Percentiles rank a stretch among this genome's conserved stretches.
Evolutionary conservation across 2,113 vertebrate species (phyloP).

Genomic region (Rhinolophus ferrumequinum): DNA sequence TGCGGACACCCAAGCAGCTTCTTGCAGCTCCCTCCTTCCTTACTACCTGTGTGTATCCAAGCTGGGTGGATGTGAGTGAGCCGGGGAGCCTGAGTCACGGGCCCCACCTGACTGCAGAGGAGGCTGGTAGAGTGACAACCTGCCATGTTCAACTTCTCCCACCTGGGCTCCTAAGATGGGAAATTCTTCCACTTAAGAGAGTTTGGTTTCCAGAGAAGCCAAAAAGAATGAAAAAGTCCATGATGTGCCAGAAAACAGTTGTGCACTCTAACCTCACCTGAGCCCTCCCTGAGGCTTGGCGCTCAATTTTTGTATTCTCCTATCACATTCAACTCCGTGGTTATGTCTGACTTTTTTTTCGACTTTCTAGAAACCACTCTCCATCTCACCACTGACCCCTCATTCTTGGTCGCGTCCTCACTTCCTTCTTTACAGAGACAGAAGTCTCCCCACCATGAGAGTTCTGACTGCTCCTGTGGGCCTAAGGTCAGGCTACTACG

Average conservation of each 20-base stretch:
- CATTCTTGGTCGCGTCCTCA: background rate
- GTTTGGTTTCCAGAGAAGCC: background rate
- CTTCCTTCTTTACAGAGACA: background rate
- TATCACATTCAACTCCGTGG: background rate
- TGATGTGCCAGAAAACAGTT: background rate
- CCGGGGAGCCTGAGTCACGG: background rate
- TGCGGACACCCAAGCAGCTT: background rate
- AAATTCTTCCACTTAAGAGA: background rate
- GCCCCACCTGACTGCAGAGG: background rate
- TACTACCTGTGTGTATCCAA: no score
- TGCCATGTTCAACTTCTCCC: background rate
- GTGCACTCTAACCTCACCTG: background rate
- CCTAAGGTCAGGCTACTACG: background rate
- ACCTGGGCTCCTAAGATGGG: background rate
- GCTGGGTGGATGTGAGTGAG: background rate
- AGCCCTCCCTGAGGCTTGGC: background rate
- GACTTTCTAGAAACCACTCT: background rate
- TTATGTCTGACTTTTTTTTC: background rate
- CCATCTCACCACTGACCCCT: background rate
- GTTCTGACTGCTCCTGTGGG: background rate
- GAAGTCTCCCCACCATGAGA: background rate
- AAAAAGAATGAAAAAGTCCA: background rate
- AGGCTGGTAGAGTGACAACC: background rate
- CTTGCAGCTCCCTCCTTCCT: rapidly evolving
- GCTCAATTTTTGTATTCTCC: background rate